phyloP scores from a whole-genome alignment of 2,797 vertebrate species.

The Kryptopterus vitreolus region DNA sequence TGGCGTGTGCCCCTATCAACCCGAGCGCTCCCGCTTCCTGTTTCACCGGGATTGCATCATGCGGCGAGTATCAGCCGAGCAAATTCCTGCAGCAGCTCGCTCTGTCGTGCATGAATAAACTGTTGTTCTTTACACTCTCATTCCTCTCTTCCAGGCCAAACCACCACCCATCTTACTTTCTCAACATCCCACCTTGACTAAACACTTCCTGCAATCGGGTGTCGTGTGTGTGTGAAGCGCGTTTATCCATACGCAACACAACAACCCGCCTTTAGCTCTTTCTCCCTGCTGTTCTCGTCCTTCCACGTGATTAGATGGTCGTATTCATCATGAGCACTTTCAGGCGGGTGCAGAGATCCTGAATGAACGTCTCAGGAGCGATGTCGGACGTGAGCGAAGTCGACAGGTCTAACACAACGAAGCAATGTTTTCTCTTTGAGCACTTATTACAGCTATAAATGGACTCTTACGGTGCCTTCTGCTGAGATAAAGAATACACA shows the following conservation, averaged over 20 bases:
- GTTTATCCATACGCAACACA: constrained; percentile 51
- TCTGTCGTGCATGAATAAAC: constrained; percentile 25
- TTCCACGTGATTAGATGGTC: constrained; percentile 56
- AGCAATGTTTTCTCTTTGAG: constrained; percentile 50
- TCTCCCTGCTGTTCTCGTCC: constrained; percentile 52
- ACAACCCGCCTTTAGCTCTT: constrained; percentile 59
- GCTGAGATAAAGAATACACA: not conserved
- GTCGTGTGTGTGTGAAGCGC: constrained; percentile 5
- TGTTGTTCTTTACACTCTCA: constrained; percentile 19
- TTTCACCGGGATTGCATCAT: constrained; percentile 45
- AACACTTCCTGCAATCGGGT: not conserved
- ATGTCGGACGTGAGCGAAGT: constrained; percentile 48
- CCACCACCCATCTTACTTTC: not conserved
- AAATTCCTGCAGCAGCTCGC: constrained; percentile 7
- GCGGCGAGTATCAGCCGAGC: constrained; percentile 9
- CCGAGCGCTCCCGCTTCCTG: not conserved
- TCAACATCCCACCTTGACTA: not conserved
- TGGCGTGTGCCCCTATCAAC: not conserved
- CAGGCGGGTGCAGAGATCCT: constrained; percentile 52
- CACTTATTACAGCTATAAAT: constrained; percentile 43
- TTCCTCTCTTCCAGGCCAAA: constrained; percentile 10
- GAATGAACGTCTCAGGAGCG: constrained; percentile 56
- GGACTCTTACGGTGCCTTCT: constrained; percentile 25
- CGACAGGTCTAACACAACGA: constrained; percentile 51
- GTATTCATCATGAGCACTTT: constrained; percentile 55